Evolutionary conservation across 2,888 invertebrate species (phyloP).

Genomic region (Zonitis immaculata): DNA sequence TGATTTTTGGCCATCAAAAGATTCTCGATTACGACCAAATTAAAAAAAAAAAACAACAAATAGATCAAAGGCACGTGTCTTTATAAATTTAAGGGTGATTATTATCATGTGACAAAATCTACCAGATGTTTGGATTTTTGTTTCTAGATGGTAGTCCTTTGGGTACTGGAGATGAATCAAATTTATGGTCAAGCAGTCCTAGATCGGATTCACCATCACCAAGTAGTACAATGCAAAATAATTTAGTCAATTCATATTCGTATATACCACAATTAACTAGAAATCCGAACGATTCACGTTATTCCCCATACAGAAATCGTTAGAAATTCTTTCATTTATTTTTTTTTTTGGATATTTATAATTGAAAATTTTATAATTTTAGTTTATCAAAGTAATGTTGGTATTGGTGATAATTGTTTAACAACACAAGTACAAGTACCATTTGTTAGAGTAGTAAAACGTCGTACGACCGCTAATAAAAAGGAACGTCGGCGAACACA

Average conservation of each 20-base stretch:
- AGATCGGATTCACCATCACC: constrained; percentile 44
- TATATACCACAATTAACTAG: constrained; percentile 8
- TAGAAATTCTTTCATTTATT: neutral
- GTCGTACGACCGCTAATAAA: constrained; percentile 87
- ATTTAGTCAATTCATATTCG: constrained; percentile 34
- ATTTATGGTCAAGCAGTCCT: constrained; percentile 45
- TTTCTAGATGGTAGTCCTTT: constrained; percentile 35
- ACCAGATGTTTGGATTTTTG: neutral
- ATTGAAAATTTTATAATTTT: too few relatives aligned
- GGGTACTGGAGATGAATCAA: constrained; percentile 41
- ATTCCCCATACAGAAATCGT: constrained; percentile 28
- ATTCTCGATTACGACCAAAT: too few relatives aligned
- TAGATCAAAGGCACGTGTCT: neutral
- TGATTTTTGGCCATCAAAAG: neutral
- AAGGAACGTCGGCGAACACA: constrained; percentile 89
- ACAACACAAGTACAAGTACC: constrained; percentile 34
- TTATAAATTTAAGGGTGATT: neutral
- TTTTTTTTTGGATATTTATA: neutral
- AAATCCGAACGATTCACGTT: constrained; percentile 16
- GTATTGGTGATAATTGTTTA: constrained; percentile 8
- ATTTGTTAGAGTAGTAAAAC: constrained; percentile 62
- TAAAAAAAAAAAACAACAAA: too few relatives aligned
- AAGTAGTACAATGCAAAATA: constrained; percentile 33
- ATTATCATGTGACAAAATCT: neutral
- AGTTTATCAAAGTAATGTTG: constrained; percentile 11